Conservation (phyloP, 1,140 invertebrate species). For the Leptestheria dahalacensis region DNA sequence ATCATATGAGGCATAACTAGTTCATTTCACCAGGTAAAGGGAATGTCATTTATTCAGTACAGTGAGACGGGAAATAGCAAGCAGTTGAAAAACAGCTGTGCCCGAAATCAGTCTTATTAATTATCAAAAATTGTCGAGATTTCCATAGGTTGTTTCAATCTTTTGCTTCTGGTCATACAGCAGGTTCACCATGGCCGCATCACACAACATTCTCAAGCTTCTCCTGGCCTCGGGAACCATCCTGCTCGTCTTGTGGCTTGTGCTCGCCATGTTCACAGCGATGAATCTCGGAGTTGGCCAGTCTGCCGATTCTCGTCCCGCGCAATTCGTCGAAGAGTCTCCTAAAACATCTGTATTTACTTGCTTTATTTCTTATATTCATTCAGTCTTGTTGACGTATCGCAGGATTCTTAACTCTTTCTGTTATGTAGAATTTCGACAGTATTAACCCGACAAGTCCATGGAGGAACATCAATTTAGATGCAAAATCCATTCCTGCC, state of each 20-base stretch:
- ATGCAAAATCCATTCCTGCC: neutral
- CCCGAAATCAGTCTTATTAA: no score
- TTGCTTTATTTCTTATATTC: neutral
- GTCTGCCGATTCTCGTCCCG: neutral
- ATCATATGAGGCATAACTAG: no score
- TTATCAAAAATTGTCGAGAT: no score
- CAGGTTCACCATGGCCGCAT: neutral
- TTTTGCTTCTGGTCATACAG: no score
- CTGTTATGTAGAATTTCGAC: neutral
- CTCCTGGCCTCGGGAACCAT: neutral
- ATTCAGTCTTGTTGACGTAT: neutral
- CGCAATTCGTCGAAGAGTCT: neutral
- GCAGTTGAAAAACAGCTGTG: no score
- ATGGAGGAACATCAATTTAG: neutral
- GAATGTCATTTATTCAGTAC: no score
- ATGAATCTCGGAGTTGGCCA: neutral
- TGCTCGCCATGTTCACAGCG: neutral
- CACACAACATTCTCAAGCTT: neutral
- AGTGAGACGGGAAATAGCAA: no score
- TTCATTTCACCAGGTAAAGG: no score
- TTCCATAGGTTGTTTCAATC: no score
- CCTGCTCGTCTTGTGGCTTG: conserved; percentile 1
- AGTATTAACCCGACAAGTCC: neutral
- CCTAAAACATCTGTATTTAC: neutral
- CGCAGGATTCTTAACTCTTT: neutral